Base-by-base conservation (phyloP, 2,797 vertebrate genomes). In the Danio albolineatus region DNA sequence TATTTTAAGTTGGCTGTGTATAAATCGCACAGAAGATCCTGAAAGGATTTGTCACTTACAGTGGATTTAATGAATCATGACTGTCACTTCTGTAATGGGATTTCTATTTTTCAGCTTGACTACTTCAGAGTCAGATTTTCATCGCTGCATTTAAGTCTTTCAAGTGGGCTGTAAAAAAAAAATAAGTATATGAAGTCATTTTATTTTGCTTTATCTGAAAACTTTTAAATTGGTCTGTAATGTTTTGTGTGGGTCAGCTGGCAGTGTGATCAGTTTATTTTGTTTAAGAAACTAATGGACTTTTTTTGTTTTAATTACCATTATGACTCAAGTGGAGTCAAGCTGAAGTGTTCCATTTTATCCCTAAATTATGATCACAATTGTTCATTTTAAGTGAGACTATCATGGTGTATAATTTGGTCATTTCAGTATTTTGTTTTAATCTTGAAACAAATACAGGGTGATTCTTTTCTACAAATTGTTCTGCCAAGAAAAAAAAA, bases 211-310 rank as follows among this genome's bases (percentile, higher is more conserved):
- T 73, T 16, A 19, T 53, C 17, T 53, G 0, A 5, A 19, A 4
- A 16, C 10, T 39, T 46, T 54, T 28, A 12, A 53, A 48, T 74
- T 19, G 13, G 19, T 21, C 17, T 41, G 12, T 51, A 43, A 2
- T 19, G n/a, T 54, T 59, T 46, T 82, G 70, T 73, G 62, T 48
- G 28, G 7, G 48, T 57, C 43, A 36, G 17, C 10, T 80, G 39
- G 19, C n/a, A 46, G 53, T 44, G 36, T 57, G 16, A 54, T 38
- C 13, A 21, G 43, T n/a, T 67, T 16, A 7, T 38, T 21, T 28
- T 21, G 61, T 80, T 76, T 76, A 43, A 73, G 62, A 80, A 54
- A 65, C 57, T 78, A 70, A 71, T 77, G 48, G n/a, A 16, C n/a
- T 9, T 7, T n/a, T 56, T 21, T 73, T 10, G 14, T 36, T 72